These are phyloP conservation scores for Drosophila niveifrons DNA, from an alignment of 2,888 invertebrate species.

Conservation along the genomic window DNA sequence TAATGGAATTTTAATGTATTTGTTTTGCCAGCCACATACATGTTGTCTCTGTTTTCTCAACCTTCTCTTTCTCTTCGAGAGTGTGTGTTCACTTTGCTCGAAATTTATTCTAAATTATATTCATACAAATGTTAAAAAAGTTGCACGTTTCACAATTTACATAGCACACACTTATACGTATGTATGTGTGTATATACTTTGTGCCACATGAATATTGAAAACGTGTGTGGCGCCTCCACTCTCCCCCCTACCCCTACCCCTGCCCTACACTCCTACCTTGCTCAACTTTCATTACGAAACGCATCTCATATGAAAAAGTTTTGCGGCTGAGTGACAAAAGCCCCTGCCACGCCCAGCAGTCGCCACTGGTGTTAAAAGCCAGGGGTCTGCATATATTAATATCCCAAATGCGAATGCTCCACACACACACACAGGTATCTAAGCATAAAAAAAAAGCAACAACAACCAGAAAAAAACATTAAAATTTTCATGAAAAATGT, in stretches of 20 bases:
- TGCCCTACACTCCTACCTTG: constrained; percentile 2
- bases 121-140: constrained; percentile 79
- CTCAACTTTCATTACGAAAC: constrained; percentile 75
- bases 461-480: constrained; percentile 58
- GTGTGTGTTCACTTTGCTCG: constrained; percentile 17
- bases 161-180: constrained; percentile 43
- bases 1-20: constrained; percentile 82
- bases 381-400: constrained; percentile 79
- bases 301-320: constrained; percentile 76
- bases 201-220: constrained; percentile 78
- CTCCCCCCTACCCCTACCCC: neutral
- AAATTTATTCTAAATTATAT: constrained; percentile 78
- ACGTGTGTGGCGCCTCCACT: constrained; percentile 39
- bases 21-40: constrained; percentile 41
- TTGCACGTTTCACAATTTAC: constrained; percentile 61
- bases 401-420: constrained; percentile 67
- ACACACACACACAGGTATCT: constrained; percentile 30
- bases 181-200: constrained; percentile 21
- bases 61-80: neutral
- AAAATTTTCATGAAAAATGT: constrained; percentile 82
- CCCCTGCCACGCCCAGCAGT: constrained; percentile 14
- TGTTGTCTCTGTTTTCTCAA: constrained; percentile 17
- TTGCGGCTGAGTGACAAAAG: constrained; percentile 63
- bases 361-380: constrained; percentile 70
- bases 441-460: constrained; percentile 23